phyloP scores from a whole-genome alignment of 2,888 invertebrate genomes.

The Troilus luridus region DNA sequence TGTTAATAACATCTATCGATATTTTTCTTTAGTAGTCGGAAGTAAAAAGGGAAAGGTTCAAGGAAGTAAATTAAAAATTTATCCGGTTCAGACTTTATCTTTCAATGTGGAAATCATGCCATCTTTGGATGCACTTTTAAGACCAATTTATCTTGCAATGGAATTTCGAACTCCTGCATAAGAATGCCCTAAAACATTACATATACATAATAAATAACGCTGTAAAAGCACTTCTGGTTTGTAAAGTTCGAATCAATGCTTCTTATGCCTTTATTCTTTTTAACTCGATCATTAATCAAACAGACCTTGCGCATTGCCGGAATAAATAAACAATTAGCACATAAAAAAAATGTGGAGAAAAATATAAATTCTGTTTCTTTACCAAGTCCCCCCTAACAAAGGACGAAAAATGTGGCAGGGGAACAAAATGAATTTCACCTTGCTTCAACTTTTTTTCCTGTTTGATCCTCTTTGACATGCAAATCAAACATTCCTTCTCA shows the following conservation, averaged over 20 bases:
- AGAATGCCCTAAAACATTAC: not conserved
- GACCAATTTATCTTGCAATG: not conserved
- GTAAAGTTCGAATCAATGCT: not conserved
- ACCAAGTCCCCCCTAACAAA: not conserved
- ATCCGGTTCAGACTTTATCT: too few species aligned
- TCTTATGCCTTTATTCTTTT: not conserved
- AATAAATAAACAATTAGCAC: constrained; percentile 23
- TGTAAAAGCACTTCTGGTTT: not conserved
- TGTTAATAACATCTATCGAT: too few species aligned
- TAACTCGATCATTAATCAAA: not conserved
- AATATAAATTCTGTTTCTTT: constrained; percentile 41
- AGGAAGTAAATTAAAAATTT: too few species aligned
- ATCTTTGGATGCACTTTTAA: not conserved
- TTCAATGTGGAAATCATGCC: too few species aligned
- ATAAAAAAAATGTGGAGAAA: not conserved
- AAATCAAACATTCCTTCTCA: constrained; percentile 47
- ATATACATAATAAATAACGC: not conserved
- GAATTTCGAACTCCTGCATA: not conserved
- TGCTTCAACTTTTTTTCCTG: constrained; percentile 8
- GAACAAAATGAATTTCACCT: constrained; percentile 49
- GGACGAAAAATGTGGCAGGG: constrained; percentile 1
- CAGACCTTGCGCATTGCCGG: constrained; percentile 34
- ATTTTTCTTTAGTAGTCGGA: too few species aligned
- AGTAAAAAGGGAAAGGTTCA: too few species aligned
- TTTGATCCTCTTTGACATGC: constrained; percentile 28